Conservation (phyloP, 1,140 invertebrate genomes). For the Procambarus clarkii region DNA sequence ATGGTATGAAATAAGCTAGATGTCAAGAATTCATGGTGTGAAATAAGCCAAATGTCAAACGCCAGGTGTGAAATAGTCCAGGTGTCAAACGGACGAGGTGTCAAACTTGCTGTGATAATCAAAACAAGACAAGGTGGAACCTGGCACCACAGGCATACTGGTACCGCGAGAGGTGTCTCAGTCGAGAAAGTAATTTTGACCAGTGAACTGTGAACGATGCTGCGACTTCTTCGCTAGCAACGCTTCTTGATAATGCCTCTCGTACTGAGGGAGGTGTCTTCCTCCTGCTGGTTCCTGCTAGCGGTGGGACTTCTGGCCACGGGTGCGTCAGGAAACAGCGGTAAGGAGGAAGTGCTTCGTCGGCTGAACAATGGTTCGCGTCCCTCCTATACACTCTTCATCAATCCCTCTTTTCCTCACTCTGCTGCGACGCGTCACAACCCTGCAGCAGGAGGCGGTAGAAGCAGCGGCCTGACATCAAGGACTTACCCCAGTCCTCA, state of each 20-base stretch:
- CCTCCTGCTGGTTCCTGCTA: neutral
- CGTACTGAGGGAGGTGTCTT: neutral
- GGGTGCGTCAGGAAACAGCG: slow-evolving; percentile 12
- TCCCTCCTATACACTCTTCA: slow-evolving; percentile 46
- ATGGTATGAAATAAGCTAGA: neutral
- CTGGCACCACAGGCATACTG: neutral
- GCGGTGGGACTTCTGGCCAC: neutral
- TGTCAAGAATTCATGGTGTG: neutral
- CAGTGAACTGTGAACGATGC: neutral
- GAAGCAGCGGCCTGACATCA: neutral
- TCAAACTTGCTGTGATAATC: neutral
- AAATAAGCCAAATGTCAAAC: neutral
- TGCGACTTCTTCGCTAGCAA: neutral
- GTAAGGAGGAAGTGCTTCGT: slow-evolving; percentile 6
- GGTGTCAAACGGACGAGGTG: neutral
- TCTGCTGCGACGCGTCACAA: neutral
- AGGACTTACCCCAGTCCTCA: neutral
- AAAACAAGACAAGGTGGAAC: neutral
- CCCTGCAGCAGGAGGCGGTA: neutral
- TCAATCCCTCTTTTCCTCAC: slow-evolving; percentile 17
- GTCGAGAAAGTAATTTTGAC: neutral
- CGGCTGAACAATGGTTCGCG: slow-evolving; percentile 24
- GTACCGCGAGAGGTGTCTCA: neutral
- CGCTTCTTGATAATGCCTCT: neutral
- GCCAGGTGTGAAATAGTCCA: neutral